These are phyloP conservation scores for Rotaria magnacalcarata DNA, from an alignment of 2,888 invertebrate species.

Conservation along the genomic window DNA sequence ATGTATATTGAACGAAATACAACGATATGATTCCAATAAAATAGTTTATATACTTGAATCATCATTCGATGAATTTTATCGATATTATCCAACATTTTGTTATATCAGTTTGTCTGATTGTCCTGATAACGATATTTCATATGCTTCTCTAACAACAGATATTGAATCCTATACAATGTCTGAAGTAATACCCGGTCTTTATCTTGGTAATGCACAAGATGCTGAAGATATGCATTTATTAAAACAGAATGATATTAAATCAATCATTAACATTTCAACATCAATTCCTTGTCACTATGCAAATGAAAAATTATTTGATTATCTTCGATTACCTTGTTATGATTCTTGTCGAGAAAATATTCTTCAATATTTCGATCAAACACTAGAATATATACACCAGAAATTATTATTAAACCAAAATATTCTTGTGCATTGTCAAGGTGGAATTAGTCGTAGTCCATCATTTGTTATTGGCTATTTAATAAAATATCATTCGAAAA, in stretches of 20 bases:
- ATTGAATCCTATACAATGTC: neutral
- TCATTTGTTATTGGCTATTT: constrained; percentile 4
- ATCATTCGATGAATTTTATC: constrained; percentile 19
- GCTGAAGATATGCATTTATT: constrained; percentile 9
- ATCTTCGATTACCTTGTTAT: neutral
- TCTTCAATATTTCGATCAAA: constrained; percentile 16
- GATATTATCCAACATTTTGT: neutral
- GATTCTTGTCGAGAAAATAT: neutral
- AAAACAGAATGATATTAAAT: constrained; percentile 13
- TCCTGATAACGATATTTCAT: neutral
- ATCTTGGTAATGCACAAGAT: constrained; percentile 8
- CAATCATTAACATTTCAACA: neutral
- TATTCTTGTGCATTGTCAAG: constrained; percentile 33
- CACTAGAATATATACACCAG: neutral
- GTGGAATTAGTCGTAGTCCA: neutral
- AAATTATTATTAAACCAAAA: neutral
- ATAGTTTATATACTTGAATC: neutral
- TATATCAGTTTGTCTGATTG: neutral
- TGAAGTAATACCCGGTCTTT: constrained; percentile 7
- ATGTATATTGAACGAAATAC: neutral
- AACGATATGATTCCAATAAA: constrained; percentile 12
- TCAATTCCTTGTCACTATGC: neutral
- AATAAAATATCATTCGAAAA: constrained; percentile 25
- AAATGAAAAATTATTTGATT: neutral
- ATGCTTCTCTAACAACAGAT: neutral